Percentiles rank a stretch among this genome's conserved stretches.
phyloP scores from a whole-genome alignment of 2,888 invertebrate genomes.

The Melolontha melolontha region DNA sequence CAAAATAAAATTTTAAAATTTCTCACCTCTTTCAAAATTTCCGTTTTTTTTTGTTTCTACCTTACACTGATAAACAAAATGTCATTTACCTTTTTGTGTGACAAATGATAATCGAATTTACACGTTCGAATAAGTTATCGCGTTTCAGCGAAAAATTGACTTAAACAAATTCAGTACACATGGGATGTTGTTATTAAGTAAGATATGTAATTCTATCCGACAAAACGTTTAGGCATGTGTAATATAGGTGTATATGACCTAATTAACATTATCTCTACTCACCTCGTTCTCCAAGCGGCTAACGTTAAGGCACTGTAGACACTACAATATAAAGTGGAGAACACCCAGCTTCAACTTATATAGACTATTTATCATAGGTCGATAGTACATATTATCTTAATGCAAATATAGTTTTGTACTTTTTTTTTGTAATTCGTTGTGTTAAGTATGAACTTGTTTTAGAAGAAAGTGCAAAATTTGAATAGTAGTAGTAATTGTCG shows the following conservation, averaged over 20 bases:
- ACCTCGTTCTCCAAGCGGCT: constrained; percentile 17
- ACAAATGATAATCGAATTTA: no score
- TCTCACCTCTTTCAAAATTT: no score
- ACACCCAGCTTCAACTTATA: constrained; percentile 29
- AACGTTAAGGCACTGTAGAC: constrained; percentile 27
- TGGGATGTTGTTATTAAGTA: no score
- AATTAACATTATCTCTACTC: constrained; percentile 35
- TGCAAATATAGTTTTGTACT: constrained; percentile 27
- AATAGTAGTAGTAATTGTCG: no score
- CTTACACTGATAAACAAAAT: no score
- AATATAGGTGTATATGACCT: constrained; percentile 31
- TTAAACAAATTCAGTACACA: no score
- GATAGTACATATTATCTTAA: constrained; percentile 36
- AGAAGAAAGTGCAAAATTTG: constrained; percentile 11
- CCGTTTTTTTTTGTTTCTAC: no score
- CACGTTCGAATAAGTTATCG: no score
- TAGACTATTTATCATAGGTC: constrained; percentile 33
- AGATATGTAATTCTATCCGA: neutral
- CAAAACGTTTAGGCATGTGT: constrained; percentile 10
- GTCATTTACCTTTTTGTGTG: no score
- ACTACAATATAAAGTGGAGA: constrained; percentile 27
- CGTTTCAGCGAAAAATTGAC: no score
- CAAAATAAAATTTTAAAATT: no score
- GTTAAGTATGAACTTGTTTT: neutral
- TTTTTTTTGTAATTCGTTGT: constrained; percentile 11